Base-by-base conservation (phyloP, 1,140 invertebrate species). In the Drosophila subobscura region DNA sequence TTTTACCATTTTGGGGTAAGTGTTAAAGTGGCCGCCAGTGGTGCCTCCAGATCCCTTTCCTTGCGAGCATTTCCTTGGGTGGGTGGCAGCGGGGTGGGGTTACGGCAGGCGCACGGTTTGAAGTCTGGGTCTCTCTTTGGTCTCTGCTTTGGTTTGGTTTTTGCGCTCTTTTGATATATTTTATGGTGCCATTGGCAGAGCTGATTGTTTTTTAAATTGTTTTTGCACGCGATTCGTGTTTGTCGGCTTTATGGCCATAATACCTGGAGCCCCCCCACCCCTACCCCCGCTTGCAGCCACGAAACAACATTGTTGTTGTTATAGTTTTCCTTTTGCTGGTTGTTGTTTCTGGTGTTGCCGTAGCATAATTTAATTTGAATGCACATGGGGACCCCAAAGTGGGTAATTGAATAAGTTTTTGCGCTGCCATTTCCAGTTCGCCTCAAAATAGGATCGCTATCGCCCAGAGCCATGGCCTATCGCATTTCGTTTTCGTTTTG, bases 151-250 rank as follows among this genome's bases (percentile, higher is more conserved):
- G n/a, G n/a, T n/a, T n/a, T n/a, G 33, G 33, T 20, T 12, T 37
- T 37, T 27, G 25, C 5, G 29, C 22, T 16, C 20, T 41, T 58
- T 59, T 59, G 54, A 68, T 75, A 80, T 80, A 64, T 77, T 81
- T 80, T 71, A 80, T 63, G 77, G 76, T 73, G 75, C 68, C 61
- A 77, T 73, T 79, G 67, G 67, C 67, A 73, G 75, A 78, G 68
- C 72, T 88, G 83, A 88, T 88, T 88, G 84, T 88, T 88, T 88
- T 88, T 88, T 88, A 88, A 88, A 88, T 88, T 88, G 83, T 88
- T 88, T 88, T 80, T 88, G 78, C 83, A 88, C 83, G 83, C 83
- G 83, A 88, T 89, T 79, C 83, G 78, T 88, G 83, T 88, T 88
- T 88, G 84, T 80, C 83, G 84, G 83, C 78, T 83, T 88, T 88